Evolutionary conservation across 35 echinoderm and acorn worm species (phyloP).

Genomic region (Heliocidaris tuberculata): DNA sequence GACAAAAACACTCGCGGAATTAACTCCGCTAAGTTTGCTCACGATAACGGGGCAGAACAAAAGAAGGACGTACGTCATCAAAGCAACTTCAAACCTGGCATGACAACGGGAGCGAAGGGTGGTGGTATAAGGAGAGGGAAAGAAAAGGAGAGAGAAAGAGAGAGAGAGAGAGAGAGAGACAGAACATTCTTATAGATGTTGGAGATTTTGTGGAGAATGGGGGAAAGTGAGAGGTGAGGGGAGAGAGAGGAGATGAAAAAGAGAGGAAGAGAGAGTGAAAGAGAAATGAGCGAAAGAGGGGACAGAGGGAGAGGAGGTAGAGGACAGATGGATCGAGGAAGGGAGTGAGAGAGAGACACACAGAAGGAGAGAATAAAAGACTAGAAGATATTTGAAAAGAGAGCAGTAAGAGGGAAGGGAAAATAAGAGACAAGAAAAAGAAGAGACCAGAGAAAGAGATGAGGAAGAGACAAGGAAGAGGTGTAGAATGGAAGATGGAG

Average conservation of each 20-base stretch:
- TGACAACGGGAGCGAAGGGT: background rate
- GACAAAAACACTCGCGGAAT: conserved; percentile 36
- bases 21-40: conserved; percentile 11
- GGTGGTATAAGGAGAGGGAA: background rate
- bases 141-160: background rate
- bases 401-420: too few relatives aligned
- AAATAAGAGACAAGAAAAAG: too few relatives aligned
- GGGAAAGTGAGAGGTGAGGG: too few relatives aligned
- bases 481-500: background rate
- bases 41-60: background rate
- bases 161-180: background rate
- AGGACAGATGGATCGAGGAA: background rate
- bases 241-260: too few relatives aligned
- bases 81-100: background rate
- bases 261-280: too few relatives aligned
- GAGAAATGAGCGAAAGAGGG: background rate
- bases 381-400: too few relatives aligned
- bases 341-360: background rate
- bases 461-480: background rate
- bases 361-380: background rate
- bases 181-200: too few relatives aligned
- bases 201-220: too few relatives aligned
- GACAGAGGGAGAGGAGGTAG: background rate
- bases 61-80: background rate
- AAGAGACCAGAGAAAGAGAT: too few relatives aligned